Evolutionary conservation across 2,113 vertebrate species (phyloP), one percentile per base, ranked within the genome.

Genomic region (Catharus fuscescens): DNA sequence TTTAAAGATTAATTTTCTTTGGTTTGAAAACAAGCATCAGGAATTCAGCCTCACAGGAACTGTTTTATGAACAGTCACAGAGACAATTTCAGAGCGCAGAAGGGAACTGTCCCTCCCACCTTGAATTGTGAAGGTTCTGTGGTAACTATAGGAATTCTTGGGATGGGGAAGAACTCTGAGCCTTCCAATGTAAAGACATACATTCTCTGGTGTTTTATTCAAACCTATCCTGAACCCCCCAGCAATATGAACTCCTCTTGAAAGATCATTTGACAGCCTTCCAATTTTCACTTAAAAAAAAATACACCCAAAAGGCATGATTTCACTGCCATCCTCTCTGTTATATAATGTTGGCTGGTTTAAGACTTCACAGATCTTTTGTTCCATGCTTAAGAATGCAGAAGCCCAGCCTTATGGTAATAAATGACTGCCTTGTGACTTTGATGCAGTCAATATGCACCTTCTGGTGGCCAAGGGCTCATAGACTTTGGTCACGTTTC

Each of bases 1-100:
- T 92, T 93, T 84, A 84, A 90, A 93, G 69, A 95, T 92, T 86
- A 61, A 36, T 92, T 92, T 96, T 74, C 53, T 72, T 86, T 92
- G 57, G 57, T 83, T 93, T 88, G 72, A 95, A 86, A 94, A 93
- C 59, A 57, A 92, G 69, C 65, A 67, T 61, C 69, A 88, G 65
- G 83, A 96, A 76, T 92, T 92, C 69, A 95, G 88, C 32, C 76
- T 64, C 36, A 65, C 26, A 67, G 42, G 44, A 83, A 40, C 47
- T 92, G 52, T 90, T 93, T 95, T 84, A 74, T 34, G 42, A 95
- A 78, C 44, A 88, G 67, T 71, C 3, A 0, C 76, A 84, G 53
- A 81, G 72, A 32, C 28, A 2, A 74, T 71, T 93, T 80, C 70
- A 86, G 88, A 84, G 64, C 28, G 88, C 64, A 64, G 44, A 90